A percentile compares a stretch with the other conserved stretches of the same genome.
Conservation (phyloP, 2,888 invertebrate species). For the Lasioglossum morio region DNA sequence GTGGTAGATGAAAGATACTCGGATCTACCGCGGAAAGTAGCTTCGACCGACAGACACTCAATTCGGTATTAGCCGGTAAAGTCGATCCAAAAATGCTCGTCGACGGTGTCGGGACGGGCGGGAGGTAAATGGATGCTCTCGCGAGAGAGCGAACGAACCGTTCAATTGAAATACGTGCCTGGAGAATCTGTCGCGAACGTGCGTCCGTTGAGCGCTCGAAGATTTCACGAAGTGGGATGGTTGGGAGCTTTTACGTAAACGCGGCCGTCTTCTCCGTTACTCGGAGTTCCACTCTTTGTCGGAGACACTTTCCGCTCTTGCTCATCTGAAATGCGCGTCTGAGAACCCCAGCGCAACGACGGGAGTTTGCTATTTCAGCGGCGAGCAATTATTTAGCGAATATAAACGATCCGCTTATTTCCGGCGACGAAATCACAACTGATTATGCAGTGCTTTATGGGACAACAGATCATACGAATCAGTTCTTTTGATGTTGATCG, state of each 20-base stretch:
- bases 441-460: not conserved
- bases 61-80: conserved; percentile 8
- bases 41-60: conserved; percentile 10
- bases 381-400: conserved; percentile 1
- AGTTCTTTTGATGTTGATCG: not conserved
- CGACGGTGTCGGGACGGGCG: not conserved
- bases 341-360: not conserved
- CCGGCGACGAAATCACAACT: not conserved
- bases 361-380: not conserved
- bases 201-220: conserved; percentile 41
- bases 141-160: conserved; percentile 38
- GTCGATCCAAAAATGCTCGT: conserved; percentile 7
- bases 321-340: not conserved
- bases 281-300: conserved; percentile 4
- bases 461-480: not conserved
- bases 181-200: conserved; percentile 55
- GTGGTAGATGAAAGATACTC: not conserved
- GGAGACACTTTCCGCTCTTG: not conserved
- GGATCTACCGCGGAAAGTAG: not conserved
- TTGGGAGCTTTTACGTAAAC: conserved; percentile 48
- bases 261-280: conserved; percentile 24
- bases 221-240: conserved; percentile 49
- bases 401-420: not conserved
- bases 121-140: conserved; percentile 31
- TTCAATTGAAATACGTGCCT: conserved; percentile 53